Evolutionary conservation across 1,140 invertebrate species (phyloP).

Genomic region (Antheraea pernyi): DNA sequence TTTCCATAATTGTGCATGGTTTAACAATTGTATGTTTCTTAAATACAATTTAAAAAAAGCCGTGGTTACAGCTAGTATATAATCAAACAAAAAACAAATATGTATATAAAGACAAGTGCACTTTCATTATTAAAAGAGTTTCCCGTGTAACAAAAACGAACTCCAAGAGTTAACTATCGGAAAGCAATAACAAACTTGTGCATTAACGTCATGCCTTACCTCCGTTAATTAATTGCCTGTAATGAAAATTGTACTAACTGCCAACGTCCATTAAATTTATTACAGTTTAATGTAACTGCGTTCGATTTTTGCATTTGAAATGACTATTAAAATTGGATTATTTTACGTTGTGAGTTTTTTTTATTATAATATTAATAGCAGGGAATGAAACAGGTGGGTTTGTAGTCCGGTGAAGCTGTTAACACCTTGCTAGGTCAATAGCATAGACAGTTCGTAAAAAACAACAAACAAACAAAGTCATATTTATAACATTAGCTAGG

Average conservation of each 20-base stretch:
- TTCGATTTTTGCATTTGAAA: not conserved
- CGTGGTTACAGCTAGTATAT: no score
- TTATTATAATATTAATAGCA: not conserved
- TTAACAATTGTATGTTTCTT: no score
- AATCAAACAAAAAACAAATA: not conserved
- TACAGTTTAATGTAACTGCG: not conserved
- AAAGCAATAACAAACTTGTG: not conserved
- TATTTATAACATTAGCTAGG: no score
- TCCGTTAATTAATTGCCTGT: constrained; percentile 6
- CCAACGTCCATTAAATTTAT: not conserved
- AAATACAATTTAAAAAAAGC: no score
- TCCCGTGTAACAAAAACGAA: not conserved
- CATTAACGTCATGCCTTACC: constrained; percentile 9
- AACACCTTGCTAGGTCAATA: no score
- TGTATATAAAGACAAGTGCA: not conserved
- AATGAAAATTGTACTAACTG: constrained; percentile 7
- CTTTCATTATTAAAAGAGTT: not conserved
- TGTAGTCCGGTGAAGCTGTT: no score
- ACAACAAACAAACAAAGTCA: no score
- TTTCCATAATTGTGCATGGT: no score
- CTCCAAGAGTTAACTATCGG: not conserved
- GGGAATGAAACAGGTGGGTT: no score
- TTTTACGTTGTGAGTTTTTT: constrained; percentile 5
- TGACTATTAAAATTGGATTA: not conserved
- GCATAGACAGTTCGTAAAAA: no score